Evolutionary conservation across 1,140 invertebrate genomes (phyloP), one percentile per base, ranked within the genome.

Genomic region (Nasonia vitripennis): DNA sequence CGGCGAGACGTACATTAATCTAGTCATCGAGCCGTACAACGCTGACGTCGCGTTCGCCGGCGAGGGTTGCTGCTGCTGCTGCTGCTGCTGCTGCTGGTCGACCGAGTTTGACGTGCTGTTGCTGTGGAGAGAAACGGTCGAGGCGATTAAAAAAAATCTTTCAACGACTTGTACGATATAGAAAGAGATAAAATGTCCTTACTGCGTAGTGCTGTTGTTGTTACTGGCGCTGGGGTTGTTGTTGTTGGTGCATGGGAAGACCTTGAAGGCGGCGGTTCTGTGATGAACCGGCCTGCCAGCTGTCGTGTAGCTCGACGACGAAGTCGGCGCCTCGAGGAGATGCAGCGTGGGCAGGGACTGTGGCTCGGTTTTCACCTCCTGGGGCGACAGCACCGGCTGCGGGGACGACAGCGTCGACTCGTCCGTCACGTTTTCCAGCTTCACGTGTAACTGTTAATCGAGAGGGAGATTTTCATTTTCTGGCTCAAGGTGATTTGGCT

Each of bases 1-100:
- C 14, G 96, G 97, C 23, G 96, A 96, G 90, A 96, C 95, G 91
- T 96, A 97, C 94, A 96, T 96, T 73, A 96, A 93, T 87, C 95
- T 93, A 68, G 91, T 93, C 91, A 93, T 93, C 78, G 92, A 92
- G 80, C 92, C 90, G 86, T 92, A 93, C 7, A 93, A 90, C n/a
- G 85, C 81, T 20, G 92, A 91, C 10, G 92, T 92, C 12, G 91
- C 81, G 82, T 88, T 91, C 78, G 87, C 27, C 31, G 90, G 91
- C 78, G 86, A 83, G 78, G 89, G 83, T 77, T 90, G 79, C 31
- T 88, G 20, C 71, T 88, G 55, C 41, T 87, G 75, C 23, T 77
- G 81, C 27, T 27, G 48, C 14, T 79, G 78, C 27, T 31, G 37
- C 31, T 67, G 55, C 20, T 51, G 31, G 2, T 62, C 74, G 11